Evolutionary conservation across 2,797 vertebrate species (phyloP), one percentile per base, ranked within the genome.

Genomic region (Macroramphosus scolopax): DNA sequence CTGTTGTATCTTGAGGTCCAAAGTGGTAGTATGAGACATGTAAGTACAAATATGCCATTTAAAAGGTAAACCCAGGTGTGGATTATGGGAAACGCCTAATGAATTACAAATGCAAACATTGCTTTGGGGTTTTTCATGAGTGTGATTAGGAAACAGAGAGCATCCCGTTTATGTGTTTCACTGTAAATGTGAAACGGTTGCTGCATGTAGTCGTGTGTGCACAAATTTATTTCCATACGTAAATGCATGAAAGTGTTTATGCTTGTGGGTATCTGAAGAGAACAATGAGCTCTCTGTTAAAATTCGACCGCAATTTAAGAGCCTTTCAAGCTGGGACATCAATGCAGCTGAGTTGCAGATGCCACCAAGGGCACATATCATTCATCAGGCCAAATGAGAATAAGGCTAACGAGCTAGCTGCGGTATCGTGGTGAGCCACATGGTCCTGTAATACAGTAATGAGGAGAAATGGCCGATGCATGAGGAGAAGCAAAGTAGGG

Each of bases 381-480:
- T 68, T 76, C 67, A 79, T 81, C 71, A 67, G 64, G 41, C 48
- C 38, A 42, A 68, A 72, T 34, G 61, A 61, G 64, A 66, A 65
- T 9, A 50, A 55, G 48, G 59, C 72, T 81, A 82, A 82, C 37
- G 46, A 83, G 75, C 51, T 39, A 42, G 56, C 53, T 11, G 51
- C 17, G 41, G 65, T 83, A 87, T 87, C 83, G 29, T 64, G 3
- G 38, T 13, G 34, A 44, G 53, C 78, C 84, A 85, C 72, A 63
- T 61, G 63, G 73, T 63, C 54, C 71, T 51, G 48, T 55, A 52
- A 74, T 40, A 68, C 54, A 8, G 12, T 80, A 73, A 79, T 77
- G 78, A 81, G 63, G 75, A 84, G 72, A 66, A 77, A 82, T 79
- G 77, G 79, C 48, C 48, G 35, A 61, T 47, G 50, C 57, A 8